Percentiles rank a stretch among this genome's conserved stretches.
These are phyloP conservation scores for Dasysyrphus albostriatus DNA, from an alignment of 2,888 invertebrate species.

Conservation along the genomic window DNA sequence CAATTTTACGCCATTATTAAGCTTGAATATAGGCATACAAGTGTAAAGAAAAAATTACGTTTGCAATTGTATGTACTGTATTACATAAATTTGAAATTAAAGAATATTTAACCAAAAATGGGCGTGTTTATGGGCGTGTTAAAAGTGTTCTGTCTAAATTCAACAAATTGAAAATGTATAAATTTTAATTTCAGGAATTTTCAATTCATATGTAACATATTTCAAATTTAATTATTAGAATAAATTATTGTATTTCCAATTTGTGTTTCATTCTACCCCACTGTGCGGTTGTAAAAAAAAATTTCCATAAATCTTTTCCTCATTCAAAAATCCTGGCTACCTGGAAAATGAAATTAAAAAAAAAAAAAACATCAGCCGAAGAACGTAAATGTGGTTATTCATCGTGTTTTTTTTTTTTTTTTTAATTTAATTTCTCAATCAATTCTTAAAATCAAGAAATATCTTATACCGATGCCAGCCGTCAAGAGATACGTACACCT, in stretches of 20 bases:
- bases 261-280: background rate
- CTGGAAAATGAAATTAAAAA: constrained; percentile 15
- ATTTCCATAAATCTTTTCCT: constrained; percentile 19
- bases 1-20: no score
- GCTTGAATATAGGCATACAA: no score
- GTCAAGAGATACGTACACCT: constrained; percentile 16
- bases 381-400: constrained; percentile 21
- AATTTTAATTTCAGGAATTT: no score
- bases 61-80: no score
- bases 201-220: no score
- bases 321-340: constrained; percentile 19
- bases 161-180: no score
- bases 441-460: constrained; percentile 26
- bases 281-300: background rate
- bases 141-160: no score
- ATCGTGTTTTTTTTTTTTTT: constrained; percentile 11
- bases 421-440: constrained; percentile 67
- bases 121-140: no score
- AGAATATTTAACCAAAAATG: no score
- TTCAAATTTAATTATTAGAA: no score
- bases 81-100: no score
- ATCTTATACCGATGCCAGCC: background rate
- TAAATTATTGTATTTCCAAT: background rate
- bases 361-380: constrained; percentile 13
- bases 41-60: no score